A percentile compares a stretch with the other conserved stretches of the same genome.
Conservation (phyloP, 2,888 invertebrate species). For the Harmothoe impar region DNA sequence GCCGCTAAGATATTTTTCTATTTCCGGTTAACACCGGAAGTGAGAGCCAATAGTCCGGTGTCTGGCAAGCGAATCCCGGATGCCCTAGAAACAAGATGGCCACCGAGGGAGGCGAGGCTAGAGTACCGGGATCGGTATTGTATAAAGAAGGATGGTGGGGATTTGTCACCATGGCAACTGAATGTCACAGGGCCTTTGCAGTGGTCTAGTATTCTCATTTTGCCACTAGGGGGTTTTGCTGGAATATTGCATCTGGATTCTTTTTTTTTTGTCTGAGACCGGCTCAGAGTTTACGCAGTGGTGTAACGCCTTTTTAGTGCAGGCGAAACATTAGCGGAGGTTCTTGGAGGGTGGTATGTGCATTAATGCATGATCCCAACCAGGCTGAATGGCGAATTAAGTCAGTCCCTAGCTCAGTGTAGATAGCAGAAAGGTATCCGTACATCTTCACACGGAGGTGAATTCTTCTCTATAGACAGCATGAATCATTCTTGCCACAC, state of each 20-base stretch:
- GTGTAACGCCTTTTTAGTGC: too few relatives aligned
- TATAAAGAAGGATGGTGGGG: not conserved
- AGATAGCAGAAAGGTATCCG: too few relatives aligned
- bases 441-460: too few relatives aligned
- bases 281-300: too few relatives aligned
- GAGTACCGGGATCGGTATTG: not conserved
- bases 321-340: too few relatives aligned
- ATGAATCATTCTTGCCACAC: too few relatives aligned
- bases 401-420: too few relatives aligned
- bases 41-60: not conserved
- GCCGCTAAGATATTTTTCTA: conserved; percentile 32
- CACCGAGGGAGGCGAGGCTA: not conserved
- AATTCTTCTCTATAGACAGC: too few relatives aligned
- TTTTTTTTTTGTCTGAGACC: not conserved
- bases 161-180: conserved; percentile 32
- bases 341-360: too few relatives aligned
- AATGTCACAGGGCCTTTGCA: not conserved
- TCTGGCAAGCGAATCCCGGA: not conserved
- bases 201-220: not conserved
- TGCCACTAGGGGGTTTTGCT: not conserved
- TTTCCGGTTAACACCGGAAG: not conserved
- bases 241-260: not conserved
- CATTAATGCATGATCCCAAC: too few relatives aligned
- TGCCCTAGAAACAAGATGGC: conserved; percentile 1
- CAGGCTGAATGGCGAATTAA: too few relatives aligned